Evolutionary conservation across 2,113 vertebrate species (phyloP).

Genomic region (Rhinopithecus roxellana): DNA sequence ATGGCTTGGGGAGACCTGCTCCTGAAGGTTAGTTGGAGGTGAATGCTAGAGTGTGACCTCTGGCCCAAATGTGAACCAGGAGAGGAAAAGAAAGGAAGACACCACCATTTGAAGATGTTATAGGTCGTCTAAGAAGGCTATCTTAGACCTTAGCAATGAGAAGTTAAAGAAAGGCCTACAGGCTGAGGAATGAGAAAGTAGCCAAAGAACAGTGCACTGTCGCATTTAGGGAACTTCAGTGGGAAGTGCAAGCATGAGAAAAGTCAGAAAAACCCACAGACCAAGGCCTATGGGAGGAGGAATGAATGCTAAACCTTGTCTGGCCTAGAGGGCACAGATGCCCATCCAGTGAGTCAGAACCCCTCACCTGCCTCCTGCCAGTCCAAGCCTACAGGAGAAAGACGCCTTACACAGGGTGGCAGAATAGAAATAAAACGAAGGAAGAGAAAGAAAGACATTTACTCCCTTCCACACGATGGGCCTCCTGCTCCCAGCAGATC

Average conservation of each 20-base stretch:
- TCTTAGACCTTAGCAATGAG: neutral
- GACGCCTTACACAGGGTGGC: neutral
- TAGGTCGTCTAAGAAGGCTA: neutral
- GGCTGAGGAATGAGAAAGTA: neutral
- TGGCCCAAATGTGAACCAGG: neutral
- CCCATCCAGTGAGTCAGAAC: neutral
- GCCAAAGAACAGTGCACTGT: rapidly evolving
- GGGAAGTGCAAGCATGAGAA: neutral
- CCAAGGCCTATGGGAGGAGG: neutral
- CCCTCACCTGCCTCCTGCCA: too few species aligned
- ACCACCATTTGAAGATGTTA: neutral
- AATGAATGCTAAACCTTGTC: neutral
- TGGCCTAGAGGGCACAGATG: neutral
- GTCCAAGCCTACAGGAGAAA: neutral
- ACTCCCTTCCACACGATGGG: neutral
- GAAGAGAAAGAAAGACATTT: too few species aligned
- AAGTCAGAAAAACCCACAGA: neutral
- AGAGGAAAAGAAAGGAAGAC: neutral
- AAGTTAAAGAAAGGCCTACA: neutral
- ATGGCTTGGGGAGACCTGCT: neutral
- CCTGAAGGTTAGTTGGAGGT: neutral
- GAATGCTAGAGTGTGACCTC: neutral
- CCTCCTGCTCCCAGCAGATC: neutral
- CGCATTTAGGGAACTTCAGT: too few species aligned
- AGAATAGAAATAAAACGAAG: neutral